Evolutionary conservation across 1,140 invertebrate genomes (phyloP).

Genomic region (Drosophila nebulosa): DNA sequence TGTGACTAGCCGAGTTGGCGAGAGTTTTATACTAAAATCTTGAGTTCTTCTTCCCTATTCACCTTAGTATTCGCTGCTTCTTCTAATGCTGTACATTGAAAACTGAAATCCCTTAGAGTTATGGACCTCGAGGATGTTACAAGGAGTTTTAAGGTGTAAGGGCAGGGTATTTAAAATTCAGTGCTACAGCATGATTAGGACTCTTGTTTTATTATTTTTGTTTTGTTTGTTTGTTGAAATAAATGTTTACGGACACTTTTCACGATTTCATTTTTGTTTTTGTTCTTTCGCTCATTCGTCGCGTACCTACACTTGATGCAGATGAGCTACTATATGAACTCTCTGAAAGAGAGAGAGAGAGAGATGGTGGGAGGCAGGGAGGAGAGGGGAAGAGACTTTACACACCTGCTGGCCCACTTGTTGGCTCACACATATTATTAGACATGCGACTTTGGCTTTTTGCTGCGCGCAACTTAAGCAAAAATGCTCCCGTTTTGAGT

Average conservation of each 20-base stretch:
- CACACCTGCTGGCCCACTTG: neutral
- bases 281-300: conserved; percentile 2
- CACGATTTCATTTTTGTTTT: conserved; percentile 39
- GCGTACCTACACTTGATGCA: conserved; percentile 37
- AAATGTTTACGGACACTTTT: conserved; percentile 69
- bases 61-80: no score
- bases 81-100: no score
- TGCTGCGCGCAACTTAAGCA: neutral
- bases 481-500: neutral
- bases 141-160: neutral
- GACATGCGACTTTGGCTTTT: neutral
- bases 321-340: conserved; percentile 24
- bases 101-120: no score
- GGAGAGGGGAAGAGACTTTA: no score
- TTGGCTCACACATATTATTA: neutral
- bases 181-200: neutral
- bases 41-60: no score
- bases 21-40: no score
- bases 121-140: no score
- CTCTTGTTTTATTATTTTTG: neutral
- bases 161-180: neutral
- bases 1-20: no score
- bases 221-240: conserved; percentile 47
- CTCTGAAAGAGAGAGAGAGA: neutral
- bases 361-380: no score